Percentiles rank a stretch among this genome's conserved stretches.
Evolutionary conservation across 2,888 invertebrate genomes (phyloP).

Genomic region (Eutolmus rufibarbis): DNA sequence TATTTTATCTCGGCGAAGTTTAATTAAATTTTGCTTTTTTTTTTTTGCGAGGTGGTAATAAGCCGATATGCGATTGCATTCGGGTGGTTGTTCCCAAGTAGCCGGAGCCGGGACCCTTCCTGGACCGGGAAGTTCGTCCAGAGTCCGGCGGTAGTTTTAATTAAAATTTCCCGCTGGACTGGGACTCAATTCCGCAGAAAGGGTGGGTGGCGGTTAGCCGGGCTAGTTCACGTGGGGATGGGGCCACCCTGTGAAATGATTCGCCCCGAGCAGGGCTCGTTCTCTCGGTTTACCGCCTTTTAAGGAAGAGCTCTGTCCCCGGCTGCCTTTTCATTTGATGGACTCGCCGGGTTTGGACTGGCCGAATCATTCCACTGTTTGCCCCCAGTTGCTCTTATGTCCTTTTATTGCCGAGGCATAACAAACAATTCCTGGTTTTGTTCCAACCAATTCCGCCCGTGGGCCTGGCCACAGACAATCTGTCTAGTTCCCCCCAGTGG

Average conservation of each 20-base stretch:
- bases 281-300: neutral
- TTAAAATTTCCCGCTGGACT: neutral
- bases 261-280: neutral
- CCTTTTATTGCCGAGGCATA: neutral
- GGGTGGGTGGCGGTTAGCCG: neutral
- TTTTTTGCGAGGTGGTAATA: neutral
- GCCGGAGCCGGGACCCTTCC: neutral
- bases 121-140: neutral
- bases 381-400: neutral
- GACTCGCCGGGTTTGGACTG: neutral
- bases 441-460: neutral
- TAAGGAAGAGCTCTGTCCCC: neutral
- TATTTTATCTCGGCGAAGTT: conserved; percentile 13
- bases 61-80: neutral
- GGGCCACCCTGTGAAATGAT: neutral
- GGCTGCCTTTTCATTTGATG: neutral
- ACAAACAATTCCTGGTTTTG: conserved; percentile 29
- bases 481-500: neutral
- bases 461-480: conserved; percentile 1
- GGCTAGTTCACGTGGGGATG: neutral
- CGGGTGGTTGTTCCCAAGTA: neutral
- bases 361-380: neutral
- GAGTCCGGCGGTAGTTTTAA: neutral
- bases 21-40: neutral
- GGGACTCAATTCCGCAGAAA: neutral